Evolutionary conservation across 2,113 vertebrate genomes (phyloP).

Genomic region (Hippocampus abdominalis): DNA sequence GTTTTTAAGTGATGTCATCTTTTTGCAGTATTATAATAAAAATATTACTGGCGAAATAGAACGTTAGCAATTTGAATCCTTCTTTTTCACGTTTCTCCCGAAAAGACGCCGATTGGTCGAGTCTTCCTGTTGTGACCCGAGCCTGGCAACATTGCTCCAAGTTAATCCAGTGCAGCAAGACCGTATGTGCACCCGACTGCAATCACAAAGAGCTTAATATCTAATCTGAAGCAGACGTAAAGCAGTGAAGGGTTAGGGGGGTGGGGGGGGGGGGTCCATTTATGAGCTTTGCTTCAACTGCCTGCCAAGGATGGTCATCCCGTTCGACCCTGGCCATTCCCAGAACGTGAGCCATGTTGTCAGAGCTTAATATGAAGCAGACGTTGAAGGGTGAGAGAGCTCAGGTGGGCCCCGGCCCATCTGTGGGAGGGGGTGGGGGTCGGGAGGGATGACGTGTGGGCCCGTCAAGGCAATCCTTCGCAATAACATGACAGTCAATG

Average conservation of each 20-base stretch:
- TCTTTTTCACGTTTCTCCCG: neutral
- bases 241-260: conserved; percentile 1
- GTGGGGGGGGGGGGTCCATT: conserved; percentile 14
- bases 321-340: conserved; percentile 50
- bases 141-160: neutral
- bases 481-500: conserved; percentile 1
- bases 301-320: conserved; percentile 61
- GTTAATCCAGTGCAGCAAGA: neutral
- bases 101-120: neutral
- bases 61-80: neutral
- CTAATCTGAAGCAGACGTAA: conserved; percentile 45
- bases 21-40: neutral
- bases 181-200: neutral
- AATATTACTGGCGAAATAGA: neutral
- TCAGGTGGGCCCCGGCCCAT: conserved; percentile 55
- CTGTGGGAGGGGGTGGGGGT: conserved; percentile 14
- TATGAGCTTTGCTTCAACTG: conserved; percentile 23
- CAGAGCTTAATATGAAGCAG: conserved; percentile 59
- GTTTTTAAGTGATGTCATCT: neutral
- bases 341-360: conserved; percentile 70
- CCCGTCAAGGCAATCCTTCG: conserved; percentile 21
- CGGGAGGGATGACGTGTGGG: neutral
- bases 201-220: neutral
- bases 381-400: conserved; percentile 32
- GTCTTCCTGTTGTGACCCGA: neutral